phyloP scores from a whole-genome alignment of 2,888 invertebrate genomes.

The Kryphioiulus occultus region DNA sequence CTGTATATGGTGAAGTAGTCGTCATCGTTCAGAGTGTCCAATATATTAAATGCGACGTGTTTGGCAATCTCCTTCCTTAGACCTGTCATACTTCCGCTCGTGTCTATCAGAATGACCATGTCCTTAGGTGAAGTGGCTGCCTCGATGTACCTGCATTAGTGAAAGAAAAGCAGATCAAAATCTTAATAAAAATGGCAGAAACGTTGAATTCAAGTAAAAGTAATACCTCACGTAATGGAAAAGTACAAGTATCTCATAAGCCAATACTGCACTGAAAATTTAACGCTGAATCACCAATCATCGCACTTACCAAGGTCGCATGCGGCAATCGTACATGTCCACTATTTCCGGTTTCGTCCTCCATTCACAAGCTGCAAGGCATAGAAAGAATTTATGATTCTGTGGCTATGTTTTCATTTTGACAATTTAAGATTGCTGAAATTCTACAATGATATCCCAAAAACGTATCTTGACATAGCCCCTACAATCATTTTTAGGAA shows the following conservation, averaged over 20 bases:
- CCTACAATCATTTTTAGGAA: too few relatives aligned
- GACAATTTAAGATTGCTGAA: too few relatives aligned
- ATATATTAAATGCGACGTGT: slow-evolving; percentile 83
- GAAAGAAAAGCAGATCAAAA: slow-evolving; percentile 25
- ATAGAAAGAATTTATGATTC: not conserved
- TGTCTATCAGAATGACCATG: slow-evolving; percentile 92
- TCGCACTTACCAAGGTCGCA: slow-evolving; percentile 77
- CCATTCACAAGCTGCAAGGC: not conserved
- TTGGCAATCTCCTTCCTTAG: slow-evolving; percentile 88
- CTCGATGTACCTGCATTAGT: slow-evolving; percentile 77
- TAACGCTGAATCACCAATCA: not conserved
- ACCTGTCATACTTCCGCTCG: slow-evolving; percentile 97
- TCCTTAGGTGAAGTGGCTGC: slow-evolving; percentile 98
- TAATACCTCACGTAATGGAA: too few relatives aligned
- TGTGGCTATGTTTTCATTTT: too few relatives aligned
- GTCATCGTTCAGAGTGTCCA: slow-evolving; percentile 96
- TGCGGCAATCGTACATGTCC: slow-evolving; percentile 91
- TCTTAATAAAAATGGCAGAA: too few relatives aligned
- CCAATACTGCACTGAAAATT: too few relatives aligned
- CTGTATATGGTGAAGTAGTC: slow-evolving; percentile 94
- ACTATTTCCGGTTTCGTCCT: slow-evolving; percentile 72
- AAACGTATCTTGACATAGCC: too few relatives aligned
- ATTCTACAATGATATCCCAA: too few relatives aligned
- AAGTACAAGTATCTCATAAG: too few relatives aligned
- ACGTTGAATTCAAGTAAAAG: too few relatives aligned